Percentiles rank a stretch among this genome's conserved stretches.
Evolutionary conservation across 1,140 invertebrate genomes (phyloP).

Genomic region (Frieseomelitta varia): DNA sequence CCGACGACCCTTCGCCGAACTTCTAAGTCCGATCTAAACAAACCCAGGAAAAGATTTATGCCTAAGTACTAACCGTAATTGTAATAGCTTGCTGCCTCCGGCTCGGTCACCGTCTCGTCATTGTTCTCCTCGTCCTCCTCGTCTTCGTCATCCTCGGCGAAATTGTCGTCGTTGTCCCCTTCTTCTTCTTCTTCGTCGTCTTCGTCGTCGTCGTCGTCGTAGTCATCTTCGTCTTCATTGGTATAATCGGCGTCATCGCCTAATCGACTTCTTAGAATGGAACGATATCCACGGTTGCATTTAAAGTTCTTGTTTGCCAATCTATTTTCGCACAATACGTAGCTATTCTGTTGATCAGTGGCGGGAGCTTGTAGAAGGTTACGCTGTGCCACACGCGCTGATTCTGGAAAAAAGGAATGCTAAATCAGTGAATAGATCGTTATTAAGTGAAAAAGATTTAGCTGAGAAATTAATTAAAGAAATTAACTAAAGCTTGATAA

Average conservation of each 20-base stretch:
- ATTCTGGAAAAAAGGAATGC: background rate
- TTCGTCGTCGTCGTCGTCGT: conserved; percentile 11
- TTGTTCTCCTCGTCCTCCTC: conserved; percentile 35
- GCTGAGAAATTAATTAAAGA: too few relatives aligned
- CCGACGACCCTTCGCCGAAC: conserved; percentile 20
- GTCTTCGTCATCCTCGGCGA: conserved; percentile 28
- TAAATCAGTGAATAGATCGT: too few relatives aligned
- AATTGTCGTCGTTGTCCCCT: conserved; percentile 44
- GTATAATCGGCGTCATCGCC: conserved; percentile 22
- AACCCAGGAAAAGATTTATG: conserved; percentile 36
- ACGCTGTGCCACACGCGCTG: conserved; percentile 13
- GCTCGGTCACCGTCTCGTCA: conserved; percentile 59
- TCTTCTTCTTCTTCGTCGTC: conserved; percentile 35
- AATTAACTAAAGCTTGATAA: too few relatives aligned
- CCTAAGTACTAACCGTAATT: conserved; percentile 71
- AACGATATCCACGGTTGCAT: conserved; percentile 24
- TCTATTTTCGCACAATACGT: conserved; percentile 32
- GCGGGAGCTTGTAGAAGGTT: conserved; percentile 41
- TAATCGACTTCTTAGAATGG: conserved; percentile 1
- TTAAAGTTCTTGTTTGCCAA: conserved; percentile 2
- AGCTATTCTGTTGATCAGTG: background rate
- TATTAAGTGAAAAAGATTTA: background rate
- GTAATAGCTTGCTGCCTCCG: conserved; percentile 51
- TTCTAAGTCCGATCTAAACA: conserved; percentile 56
- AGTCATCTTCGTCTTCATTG: conserved; percentile 35